Percentiles rank a stretch among this genome's conserved stretches.
Evolutionary conservation across 2,113 vertebrate species (phyloP).

Genomic region (Empidonax traillii): DNA sequence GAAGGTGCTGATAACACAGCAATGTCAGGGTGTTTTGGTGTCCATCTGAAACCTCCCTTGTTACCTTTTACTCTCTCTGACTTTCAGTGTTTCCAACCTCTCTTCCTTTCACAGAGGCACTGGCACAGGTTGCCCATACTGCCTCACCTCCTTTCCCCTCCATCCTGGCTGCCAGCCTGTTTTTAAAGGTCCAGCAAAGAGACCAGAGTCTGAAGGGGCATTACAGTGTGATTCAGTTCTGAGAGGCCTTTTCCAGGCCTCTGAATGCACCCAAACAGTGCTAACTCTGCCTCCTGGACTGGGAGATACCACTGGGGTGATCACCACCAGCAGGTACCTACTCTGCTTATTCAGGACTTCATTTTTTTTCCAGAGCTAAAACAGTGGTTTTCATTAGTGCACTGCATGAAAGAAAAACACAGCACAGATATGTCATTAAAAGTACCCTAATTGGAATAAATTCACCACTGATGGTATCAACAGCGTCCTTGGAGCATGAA

Average conservation of each 20-base stretch:
- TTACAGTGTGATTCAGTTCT: not conserved
- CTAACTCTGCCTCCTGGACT: not conserved
- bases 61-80: not conserved
- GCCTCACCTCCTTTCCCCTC: not conserved
- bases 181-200: not conserved
- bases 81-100: not conserved
- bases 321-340: not conserved
- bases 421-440: not conserved
- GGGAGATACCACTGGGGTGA: not conserved
- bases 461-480: not conserved
- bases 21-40: not conserved
- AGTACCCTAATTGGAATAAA: not conserved
- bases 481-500: not conserved
- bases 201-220: not conserved
- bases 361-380: not conserved
- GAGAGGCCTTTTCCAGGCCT: not conserved
- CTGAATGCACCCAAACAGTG: not conserved
- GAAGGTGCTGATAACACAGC: not conserved
- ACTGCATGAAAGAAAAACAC: not conserved
- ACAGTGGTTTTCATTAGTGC: not conserved
- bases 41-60: not conserved
- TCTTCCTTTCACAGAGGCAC: not conserved
- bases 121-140: not conserved
- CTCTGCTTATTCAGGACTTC: not conserved
- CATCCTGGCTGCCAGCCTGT: not conserved